Percentiles rank a stretch among this genome's conserved stretches.
These are phyloP conservation scores for Calosoma granatense DNA, from an alignment of 1,140 invertebrate species.

Conservation along the genomic window DNA sequence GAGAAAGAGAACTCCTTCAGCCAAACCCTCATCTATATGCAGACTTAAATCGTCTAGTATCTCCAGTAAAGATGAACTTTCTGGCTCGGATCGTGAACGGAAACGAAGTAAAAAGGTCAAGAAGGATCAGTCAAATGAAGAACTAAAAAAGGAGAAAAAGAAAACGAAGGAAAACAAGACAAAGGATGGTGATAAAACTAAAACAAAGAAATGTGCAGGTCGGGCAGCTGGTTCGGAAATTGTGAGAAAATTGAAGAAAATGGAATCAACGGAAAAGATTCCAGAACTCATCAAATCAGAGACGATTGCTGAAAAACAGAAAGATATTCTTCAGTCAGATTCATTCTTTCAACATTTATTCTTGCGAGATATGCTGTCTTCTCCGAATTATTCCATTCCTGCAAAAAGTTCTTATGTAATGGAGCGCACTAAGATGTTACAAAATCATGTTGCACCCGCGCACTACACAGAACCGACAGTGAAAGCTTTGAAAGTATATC, in stretches of 20 bases:
- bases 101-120: slow-evolving; percentile 24
- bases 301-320: slow-evolving; percentile 42
- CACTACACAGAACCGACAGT: slow-evolving; percentile 43
- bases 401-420: slow-evolving; percentile 42
- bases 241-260: slow-evolving; percentile 23
- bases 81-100: slow-evolving; percentile 13
- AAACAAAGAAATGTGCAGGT: slow-evolving; percentile 21
- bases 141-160: slow-evolving; percentile 20
- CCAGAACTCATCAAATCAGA: slow-evolving; percentile 30
- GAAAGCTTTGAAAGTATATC: slow-evolving; percentile 48
- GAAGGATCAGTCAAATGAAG: slow-evolving; percentile 28
- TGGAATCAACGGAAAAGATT: slow-evolving; percentile 13
- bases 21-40: slow-evolving; percentile 24
- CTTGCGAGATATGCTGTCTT: slow-evolving; percentile 37
- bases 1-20: slow-evolving; percentile 17
- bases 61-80: slow-evolving; percentile 14
- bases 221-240: slow-evolving; percentile 20
- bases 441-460: slow-evolving; percentile 35
- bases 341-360: slow-evolving; percentile 63
- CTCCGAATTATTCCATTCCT: slow-evolving; percentile 28
- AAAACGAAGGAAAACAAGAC: slow-evolving; percentile 21
- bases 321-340: slow-evolving; percentile 45
- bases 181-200: slow-evolving; percentile 22
- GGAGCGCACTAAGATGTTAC: slow-evolving; percentile 52
- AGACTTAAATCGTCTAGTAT: slow-evolving; percentile 23